Evolutionary conservation across 2,113 vertebrate species (phyloP).

Genomic region (Oryzias javanicus): DNA sequence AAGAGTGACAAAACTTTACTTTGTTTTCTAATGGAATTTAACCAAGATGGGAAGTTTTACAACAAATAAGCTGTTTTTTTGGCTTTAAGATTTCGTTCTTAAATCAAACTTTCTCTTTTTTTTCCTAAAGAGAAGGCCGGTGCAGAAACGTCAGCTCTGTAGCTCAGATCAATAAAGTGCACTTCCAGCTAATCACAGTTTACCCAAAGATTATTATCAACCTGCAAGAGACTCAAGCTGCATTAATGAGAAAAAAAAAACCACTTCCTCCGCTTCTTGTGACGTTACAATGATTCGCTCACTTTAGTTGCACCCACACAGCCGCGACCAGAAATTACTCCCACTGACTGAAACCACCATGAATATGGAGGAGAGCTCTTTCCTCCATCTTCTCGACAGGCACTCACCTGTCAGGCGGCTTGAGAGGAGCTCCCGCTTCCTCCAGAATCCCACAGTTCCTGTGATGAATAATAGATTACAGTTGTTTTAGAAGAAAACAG

Average conservation of each 20-base stretch:
- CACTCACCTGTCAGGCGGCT: conserved; percentile 10
- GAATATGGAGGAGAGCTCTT: conserved; percentile 4
- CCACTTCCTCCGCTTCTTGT: background rate
- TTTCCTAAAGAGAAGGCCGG: too few relatives aligned
- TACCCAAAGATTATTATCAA: conserved; percentile 22
- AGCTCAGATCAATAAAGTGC: conserved; percentile 13
- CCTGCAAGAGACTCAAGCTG: conserved; percentile 9
- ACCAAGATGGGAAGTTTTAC: too few relatives aligned
- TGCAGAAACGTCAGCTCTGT: background rate
- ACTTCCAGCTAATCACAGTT: conserved; percentile 7
- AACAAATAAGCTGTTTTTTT: too few relatives aligned
- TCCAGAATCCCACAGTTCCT: background rate
- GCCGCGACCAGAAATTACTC: conserved; percentile 20
- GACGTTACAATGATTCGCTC: conserved; percentile 32
- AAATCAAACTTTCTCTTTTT: too few relatives aligned
- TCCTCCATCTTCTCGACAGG: conserved; percentile 9
- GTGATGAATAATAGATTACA: too few relatives aligned
- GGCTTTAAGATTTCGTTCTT: too few relatives aligned
- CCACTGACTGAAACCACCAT: conserved; percentile 13
- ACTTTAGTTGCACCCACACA: conserved; percentile 12
- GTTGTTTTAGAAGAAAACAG: too few relatives aligned
- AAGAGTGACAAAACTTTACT: too few relatives aligned
- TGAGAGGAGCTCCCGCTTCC: conserved; percentile 11
- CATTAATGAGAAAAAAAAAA: conserved; percentile 1
- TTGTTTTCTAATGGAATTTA: too few relatives aligned